Conservation (phyloP, 2,888 invertebrate genomes). For the Spodoptera picta region DNA sequence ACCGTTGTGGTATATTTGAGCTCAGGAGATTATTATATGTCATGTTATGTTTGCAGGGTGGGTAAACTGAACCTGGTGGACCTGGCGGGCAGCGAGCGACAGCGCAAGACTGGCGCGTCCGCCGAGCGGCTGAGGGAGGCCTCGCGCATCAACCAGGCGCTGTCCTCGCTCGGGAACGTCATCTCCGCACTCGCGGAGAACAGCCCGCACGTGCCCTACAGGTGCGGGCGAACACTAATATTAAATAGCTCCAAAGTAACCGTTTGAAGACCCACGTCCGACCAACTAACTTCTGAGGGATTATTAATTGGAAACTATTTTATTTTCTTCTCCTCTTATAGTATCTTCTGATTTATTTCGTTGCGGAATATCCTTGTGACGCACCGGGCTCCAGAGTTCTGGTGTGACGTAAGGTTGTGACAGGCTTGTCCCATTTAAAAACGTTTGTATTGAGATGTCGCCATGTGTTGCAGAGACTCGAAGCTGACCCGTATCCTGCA, state of each 20-base stretch:
- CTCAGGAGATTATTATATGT: background rate
- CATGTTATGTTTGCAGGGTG: constrained; percentile 86
- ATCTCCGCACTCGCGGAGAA: constrained; percentile 98
- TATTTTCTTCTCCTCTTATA: too few relatives aligned
- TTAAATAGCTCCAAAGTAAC: too few relatives aligned
- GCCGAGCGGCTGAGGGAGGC: constrained; percentile 98
- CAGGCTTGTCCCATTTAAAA: too few relatives aligned
- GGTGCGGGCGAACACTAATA: constrained; percentile 60
- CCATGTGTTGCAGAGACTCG: constrained; percentile 92
- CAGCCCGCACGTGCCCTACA: constrained; percentile 98
- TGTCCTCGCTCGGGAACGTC: constrained; percentile 99
- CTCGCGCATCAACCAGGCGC: constrained; percentile 98
- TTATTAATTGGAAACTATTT: too few relatives aligned
- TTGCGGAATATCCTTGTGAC: too few relatives aligned
- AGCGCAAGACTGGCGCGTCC: constrained; percentile 98
- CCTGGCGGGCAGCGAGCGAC: constrained; percentile 99
- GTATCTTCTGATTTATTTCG: too few relatives aligned
- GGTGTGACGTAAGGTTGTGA: too few relatives aligned
- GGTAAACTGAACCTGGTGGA: constrained; percentile 99
- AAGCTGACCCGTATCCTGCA: constrained; percentile 98
- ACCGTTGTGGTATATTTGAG: background rate
- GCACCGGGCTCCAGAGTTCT: too few relatives aligned
- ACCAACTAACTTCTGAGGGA: too few relatives aligned
- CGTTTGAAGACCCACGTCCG: too few relatives aligned
- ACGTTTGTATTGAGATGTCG: background rate